These are phyloP conservation scores for Pediacus dermestoides DNA, from an alignment of 2,888 invertebrate genomes.

Conservation along the genomic window DNA sequence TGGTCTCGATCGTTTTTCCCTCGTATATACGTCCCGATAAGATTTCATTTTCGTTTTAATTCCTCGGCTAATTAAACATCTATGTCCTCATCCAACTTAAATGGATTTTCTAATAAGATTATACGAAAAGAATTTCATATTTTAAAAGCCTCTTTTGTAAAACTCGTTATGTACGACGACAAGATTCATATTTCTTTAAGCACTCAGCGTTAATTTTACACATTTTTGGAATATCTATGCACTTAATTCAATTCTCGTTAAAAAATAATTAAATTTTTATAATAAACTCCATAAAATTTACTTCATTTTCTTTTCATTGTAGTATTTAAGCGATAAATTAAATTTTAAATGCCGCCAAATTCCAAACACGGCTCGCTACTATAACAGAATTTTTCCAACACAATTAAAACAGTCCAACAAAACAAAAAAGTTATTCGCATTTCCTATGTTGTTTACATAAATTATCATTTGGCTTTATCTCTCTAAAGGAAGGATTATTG, in stretches of 20 bases:
- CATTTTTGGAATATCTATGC: constrained; percentile 3
- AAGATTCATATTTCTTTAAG: not conserved
- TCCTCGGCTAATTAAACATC: constrained; percentile 41
- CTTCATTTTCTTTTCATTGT: no score
- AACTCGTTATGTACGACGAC: constrained; percentile 13
- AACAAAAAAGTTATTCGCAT: no score
- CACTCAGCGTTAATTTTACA: constrained; percentile 1
- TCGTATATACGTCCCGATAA: constrained; percentile 27
- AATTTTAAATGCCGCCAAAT: no score
- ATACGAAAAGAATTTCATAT: constrained; percentile 30
- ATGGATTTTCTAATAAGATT: constrained; percentile 39
- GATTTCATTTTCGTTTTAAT: constrained; percentile 39
- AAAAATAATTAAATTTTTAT: no score
- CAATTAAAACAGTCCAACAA: no score
- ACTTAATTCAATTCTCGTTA: constrained; percentile 3
- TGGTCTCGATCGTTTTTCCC: constrained; percentile 6
- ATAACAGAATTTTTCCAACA: no score
- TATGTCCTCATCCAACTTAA: constrained; percentile 36
- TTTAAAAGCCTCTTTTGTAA: constrained; percentile 35
- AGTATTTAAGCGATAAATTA: no score
- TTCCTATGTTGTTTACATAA: no score
- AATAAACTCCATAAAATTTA: no score
- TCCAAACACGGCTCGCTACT: no score
- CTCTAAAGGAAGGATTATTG: no score
- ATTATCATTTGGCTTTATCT: no score